A percentile compares a stretch with the other conserved stretches of the same genome.
Conservation (phyloP, 64 coral and sea anemone species). For the Dendronephthya gigantea region DNA sequence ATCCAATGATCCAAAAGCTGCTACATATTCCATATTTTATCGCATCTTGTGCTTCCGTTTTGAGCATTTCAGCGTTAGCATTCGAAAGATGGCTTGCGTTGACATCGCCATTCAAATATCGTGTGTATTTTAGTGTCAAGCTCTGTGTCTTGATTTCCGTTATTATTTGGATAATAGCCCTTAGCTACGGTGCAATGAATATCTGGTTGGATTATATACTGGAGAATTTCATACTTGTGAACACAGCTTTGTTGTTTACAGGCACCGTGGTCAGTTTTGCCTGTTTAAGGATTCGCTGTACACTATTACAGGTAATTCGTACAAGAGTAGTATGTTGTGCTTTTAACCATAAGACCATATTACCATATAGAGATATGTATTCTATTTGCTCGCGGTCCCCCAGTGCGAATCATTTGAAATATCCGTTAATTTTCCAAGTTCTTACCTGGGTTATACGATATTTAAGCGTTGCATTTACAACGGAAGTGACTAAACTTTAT, state of each 20-base stretch:
- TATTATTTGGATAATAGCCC: background rate
- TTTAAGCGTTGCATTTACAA: no score
- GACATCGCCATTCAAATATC: background rate
- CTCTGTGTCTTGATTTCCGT: background rate
- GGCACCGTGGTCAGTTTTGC: background rate
- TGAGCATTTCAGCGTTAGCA: background rate
- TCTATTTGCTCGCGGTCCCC: no score
- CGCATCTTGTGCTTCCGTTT: background rate
- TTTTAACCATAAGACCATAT: no score
- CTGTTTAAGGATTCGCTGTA: background rate
- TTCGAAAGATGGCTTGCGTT: background rate
- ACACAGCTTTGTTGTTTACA: background rate
- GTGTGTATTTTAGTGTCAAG: background rate
- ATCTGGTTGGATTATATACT: background rate
- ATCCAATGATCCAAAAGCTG: background rate
- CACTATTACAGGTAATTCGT: background rate
- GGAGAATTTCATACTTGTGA: background rate
- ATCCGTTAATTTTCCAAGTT: no score
- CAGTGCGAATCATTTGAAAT: no score
- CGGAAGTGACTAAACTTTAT: no score
- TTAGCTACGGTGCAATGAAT: background rate
- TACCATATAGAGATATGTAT: no score
- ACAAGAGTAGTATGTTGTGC: no score
- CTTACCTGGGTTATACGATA: no score
- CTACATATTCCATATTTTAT: background rate